These are phyloP conservation scores for Scartelaos histophorus DNA, from an alignment of 2,113 vertebrate species.

Conservation along the genomic window DNA sequence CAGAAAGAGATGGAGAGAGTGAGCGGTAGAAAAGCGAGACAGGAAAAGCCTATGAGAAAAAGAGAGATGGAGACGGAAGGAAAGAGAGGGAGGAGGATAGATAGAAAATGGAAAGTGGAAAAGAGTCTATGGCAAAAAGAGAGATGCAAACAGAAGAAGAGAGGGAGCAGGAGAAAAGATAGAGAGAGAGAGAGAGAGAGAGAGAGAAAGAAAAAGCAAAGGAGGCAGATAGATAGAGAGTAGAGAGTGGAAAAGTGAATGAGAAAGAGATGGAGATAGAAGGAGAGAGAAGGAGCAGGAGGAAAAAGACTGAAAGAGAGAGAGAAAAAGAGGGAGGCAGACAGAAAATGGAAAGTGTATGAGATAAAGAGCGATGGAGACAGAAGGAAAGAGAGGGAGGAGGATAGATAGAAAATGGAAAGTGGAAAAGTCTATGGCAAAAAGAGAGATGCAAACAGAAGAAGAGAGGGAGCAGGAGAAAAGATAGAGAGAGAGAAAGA, in stretches of 20 bases:
- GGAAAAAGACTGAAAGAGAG: not conserved
- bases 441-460: not conserved
- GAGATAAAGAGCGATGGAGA: slow-evolving; percentile 62
- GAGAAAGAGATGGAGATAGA: not conserved
- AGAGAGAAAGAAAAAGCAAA: not conserved
- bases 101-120: not conserved
- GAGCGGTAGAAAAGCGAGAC: not conserved
- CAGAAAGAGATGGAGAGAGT: no score
- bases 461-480: no score
- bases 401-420: no score
- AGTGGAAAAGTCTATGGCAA: slow-evolving; percentile 64
- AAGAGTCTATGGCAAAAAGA: no score
- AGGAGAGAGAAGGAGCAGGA: not conserved
- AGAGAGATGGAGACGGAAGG: slow-evolving; percentile 60
- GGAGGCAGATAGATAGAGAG: no score
- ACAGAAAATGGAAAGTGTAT: no score
- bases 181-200: not conserved
- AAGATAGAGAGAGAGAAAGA: not conserved
- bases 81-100: slow-evolving; percentile 58
- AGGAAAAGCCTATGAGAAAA: not conserved
- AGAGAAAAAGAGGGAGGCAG: not conserved
- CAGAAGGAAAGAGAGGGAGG: not conserved
- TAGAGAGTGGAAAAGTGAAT: not conserved
- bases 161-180: not conserved
- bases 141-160: not conserved